Evolutionary conservation across 2,113 vertebrate genomes (phyloP), one percentile per base, ranked within the genome.

Genomic region (Monopterus albus): DNA sequence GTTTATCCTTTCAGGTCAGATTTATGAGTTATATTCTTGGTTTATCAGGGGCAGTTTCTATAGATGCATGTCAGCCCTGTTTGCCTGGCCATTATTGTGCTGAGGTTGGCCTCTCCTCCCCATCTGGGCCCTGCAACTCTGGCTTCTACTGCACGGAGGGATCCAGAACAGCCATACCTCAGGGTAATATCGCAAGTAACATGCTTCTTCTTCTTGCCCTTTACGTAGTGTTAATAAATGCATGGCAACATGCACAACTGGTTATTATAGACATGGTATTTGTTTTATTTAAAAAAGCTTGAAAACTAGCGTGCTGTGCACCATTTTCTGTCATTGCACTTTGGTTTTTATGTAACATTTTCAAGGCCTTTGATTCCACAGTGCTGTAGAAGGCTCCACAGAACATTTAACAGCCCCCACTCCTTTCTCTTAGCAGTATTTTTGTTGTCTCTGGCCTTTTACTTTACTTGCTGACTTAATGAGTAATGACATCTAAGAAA

Each of bases 101-200:
- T 13, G 53, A 85, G 17, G 21, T 45, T 83, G 95, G 95, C 1
- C 92, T 95, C 39, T 87, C 78, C 0, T 66, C 83, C 21, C 94
- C 95, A 0, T 95, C 93, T 0, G 94, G 95, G 0, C 91, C 35
- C 4, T 96, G 95, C 73, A 81, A 74, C 36, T 70, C 94, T 0
- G 95, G 95, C 0, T 92, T 94, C 61, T 97, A 93, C 88, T 97
- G 96, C 80, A 67, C 43, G n/a, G 66, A 88, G 20, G 91, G 90
- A 46, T 94, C 95, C 6, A 81, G 1, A 25, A 67, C 88, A 0
- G 90, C 94, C 7, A 83, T 51, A 17, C 95, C 95, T 20, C 47
- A 40, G 20, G 25, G 73, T 52, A 91, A 90, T 64, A 49, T 25
- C 17, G 81, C 78, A 78, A 86, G 89, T 91, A 75, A 78, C 38